A percentile compares a stretch with the other conserved stretches of the same genome.
Evolutionary conservation across 2,888 invertebrate genomes (phyloP).

Genomic region (Drosophila macrothrix): DNA sequence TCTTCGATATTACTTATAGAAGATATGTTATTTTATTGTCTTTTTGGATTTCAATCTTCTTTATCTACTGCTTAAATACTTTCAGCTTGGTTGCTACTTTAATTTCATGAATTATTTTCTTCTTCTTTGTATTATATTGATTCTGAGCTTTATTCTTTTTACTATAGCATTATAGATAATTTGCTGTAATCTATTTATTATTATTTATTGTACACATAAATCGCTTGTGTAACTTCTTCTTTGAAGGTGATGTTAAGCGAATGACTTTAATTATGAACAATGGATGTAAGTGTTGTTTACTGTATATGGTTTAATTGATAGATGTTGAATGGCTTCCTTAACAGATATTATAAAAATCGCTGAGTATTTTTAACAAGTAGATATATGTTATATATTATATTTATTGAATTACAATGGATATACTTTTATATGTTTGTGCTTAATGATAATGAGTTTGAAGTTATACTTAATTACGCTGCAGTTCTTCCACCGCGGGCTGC

Average conservation of each 20-base stretch:
- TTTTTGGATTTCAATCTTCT: not conserved
- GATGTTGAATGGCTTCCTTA: not conserved
- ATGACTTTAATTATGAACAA: not conserved
- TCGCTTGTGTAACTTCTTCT: not conserved
- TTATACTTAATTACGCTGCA: not conserved
- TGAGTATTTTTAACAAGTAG: not conserved
- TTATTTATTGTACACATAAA: not conserved
- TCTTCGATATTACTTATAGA: no score
- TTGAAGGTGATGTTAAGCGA: not conserved
- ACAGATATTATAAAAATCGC: not conserved
- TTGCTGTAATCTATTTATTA: not conserved
- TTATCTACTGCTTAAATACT: not conserved
- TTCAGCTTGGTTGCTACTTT: not conserved
- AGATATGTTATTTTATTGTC: no score
- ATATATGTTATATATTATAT: no score
- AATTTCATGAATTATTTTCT: not conserved
- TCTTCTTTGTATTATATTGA: not conserved
- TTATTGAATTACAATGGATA: not conserved
- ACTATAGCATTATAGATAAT: not conserved
- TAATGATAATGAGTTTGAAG: not conserved
- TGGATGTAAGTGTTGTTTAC: not conserved
- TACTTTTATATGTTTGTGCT: not conserved
- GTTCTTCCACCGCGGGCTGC: not conserved
- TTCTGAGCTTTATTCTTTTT: not conserved
- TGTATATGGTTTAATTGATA: not conserved